Evolutionary conservation across 2,113 vertebrate species (phyloP), one percentile per base, ranked within the genome.

Genomic region (Oryzias woworae): DNA sequence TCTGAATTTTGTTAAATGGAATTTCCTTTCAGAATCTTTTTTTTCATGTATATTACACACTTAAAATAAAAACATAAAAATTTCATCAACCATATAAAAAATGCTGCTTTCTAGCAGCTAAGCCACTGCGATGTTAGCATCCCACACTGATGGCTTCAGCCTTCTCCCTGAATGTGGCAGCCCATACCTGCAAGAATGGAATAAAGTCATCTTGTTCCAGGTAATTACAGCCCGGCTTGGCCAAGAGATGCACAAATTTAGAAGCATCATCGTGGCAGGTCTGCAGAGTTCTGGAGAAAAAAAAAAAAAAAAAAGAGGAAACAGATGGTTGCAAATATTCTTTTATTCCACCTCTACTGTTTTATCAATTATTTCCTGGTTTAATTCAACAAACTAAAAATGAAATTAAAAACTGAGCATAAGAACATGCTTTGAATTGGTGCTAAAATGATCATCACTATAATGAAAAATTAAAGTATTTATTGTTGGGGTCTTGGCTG

Each of bases 181-280:
- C 69, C 69, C 69, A 85, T 92, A 98, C 97, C 94, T 98, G 97
- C 80, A 98, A 88, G 90, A 99, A 96, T 84, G 96, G 96, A 89
- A 96, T 92, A 85, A 99, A 96, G 89, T 99, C 97, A 63, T 98
- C 97, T 90, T 95, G 96, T 88, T 95, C 95, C 91, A 99, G 91
- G 90, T 94, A 96, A 91, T 92, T 92, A 78, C 93, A 94, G 70
- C 96, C 94, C 64, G 96, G 96, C 75, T 86, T 96, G 91, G 92
- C 93, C 60, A 99, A 89, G 90, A 99, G 95, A 83, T 95, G 94
- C 69, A 97, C 88, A 77, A 99, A 98, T 90, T 93, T 95, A 28
- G 95, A 92, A n/a, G 94, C 93, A 17, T 94, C 95, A 60, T 98
- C 95, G 47, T 98, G 94, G 85, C 96, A 98, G 71, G 89, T 96